A percentile compares a stretch with the other conserved stretches of the same genome.
phyloP scores from a whole-genome alignment of 2,888 invertebrate species.

The Dione juno region DNA sequence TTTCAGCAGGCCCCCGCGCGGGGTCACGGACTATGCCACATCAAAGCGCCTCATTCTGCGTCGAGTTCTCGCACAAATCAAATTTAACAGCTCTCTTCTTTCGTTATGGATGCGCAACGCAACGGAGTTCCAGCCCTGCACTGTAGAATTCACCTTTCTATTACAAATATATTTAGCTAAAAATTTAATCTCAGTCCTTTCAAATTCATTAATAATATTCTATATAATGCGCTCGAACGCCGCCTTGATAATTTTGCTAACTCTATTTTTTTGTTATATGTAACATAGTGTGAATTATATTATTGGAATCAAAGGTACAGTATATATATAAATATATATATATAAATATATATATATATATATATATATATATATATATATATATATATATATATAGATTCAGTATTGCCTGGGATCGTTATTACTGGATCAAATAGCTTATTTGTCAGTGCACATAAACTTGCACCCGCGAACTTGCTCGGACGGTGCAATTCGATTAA shows the following conservation, averaged over 20 bases:
- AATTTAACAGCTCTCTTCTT: conserved; percentile 79
- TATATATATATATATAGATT: background rate
- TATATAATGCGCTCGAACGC: too few species aligned
- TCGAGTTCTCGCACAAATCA: conserved; percentile 72
- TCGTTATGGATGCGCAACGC: conserved; percentile 62
- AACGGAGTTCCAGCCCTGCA: conserved; percentile 55
- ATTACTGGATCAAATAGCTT: conserved; percentile 65
- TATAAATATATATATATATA: too few species aligned
- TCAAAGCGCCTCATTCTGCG: conserved; percentile 74
- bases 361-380: too few species aligned
- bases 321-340: too few species aligned
- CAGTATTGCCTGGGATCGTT: conserved; percentile 13
- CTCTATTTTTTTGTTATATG: too few species aligned
- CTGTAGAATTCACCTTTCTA: conserved; percentile 24
- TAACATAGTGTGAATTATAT: background rate
- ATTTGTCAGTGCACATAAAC: conserved; percentile 77
- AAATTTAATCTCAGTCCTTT: conserved; percentile 3
- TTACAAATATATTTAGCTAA: conserved; percentile 12
- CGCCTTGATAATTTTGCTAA: background rate
- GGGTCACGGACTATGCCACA: conserved; percentile 65
- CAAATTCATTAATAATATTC: background rate
- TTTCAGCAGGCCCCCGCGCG: conserved; percentile 63
- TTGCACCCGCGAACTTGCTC: conserved; percentile 61
- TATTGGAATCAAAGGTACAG: background rate
- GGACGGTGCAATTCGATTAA: conserved; percentile 81